Evolutionary conservation across 2,888 invertebrate species (phyloP), one percentile per base, ranked within the genome.

Genomic region (Tanytarsus gracilentus): DNA sequence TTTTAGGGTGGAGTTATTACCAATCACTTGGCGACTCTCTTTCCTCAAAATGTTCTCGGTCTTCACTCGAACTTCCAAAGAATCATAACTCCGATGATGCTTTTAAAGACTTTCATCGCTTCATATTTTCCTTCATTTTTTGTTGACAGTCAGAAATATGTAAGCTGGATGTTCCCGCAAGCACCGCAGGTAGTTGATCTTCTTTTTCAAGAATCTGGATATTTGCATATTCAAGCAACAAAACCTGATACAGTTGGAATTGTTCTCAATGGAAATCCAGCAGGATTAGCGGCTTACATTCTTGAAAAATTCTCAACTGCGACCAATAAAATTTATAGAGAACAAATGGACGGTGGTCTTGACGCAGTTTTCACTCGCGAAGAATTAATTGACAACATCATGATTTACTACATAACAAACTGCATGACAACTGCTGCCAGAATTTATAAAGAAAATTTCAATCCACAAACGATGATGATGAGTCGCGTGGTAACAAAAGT

Each of bases 261-360:
- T 1, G 69, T 14, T 61, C 14, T 52, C 8, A 26, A 14, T 2
- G 86, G 90, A 67, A 86, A 88, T 0, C 95, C 96, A 0, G 79
- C 85, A 0, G 94, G 92, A 0, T 72, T 96, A 62, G 92, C 92
- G 0, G 88, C 88, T 0, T 96, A 94, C 67, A 86, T 95, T 58
- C 72, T 96, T 9, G 94, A 96, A 67, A 95, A 94, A 70, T 93
- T 91, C 74, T 81, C 78, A 68, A 82, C 67, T 5, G 87, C 74
- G 85, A 88, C 75, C 70, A 86, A 75, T 71, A 83, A 66, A 0
- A 69, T 71, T 0, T 75, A 75, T 67, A 75, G 72, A 16, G 67
- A 72, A 0, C 72, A 79, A 0, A 69, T 71, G 0, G 85, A 88
- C 67, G 88, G 88, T 0, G 84, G 83, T 2, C 72, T 89, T 0